Evolutionary conservation across 2,888 invertebrate genomes (phyloP).

Genomic region (Epirrhoe alternata): DNA sequence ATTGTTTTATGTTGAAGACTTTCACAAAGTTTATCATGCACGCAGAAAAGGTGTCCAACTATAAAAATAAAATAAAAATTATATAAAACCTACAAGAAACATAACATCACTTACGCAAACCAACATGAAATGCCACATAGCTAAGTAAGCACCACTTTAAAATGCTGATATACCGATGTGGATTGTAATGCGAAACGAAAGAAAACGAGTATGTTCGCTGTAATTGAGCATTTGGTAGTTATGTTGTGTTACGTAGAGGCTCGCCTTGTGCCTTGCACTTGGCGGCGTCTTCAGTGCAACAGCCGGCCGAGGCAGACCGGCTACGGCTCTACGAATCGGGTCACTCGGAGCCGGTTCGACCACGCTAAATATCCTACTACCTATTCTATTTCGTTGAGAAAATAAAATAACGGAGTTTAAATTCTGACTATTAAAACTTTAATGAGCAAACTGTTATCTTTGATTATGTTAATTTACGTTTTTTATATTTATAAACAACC

Average conservation of each 20-base stretch:
- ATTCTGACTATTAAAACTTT: slow-evolving; percentile 11
- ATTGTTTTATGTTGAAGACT: too few species aligned
- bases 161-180: slow-evolving; percentile 5
- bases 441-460: neutral
- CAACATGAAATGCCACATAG: neutral
- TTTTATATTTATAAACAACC: neutral
- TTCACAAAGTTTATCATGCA: too few species aligned
- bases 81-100: too few species aligned
- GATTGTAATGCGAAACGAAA: slow-evolving; percentile 31
- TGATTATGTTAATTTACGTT: slow-evolving; percentile 1
- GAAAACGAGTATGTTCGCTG: slow-evolving; percentile 35
- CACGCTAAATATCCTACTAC: slow-evolving; percentile 19
- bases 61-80: neutral
- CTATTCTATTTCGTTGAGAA: slow-evolving; percentile 24
- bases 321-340: slow-evolving; percentile 34
- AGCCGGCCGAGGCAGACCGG: slow-evolving; percentile 57
- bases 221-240: slow-evolving; percentile 52
- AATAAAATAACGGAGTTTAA: slow-evolving; percentile 29
- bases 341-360: slow-evolving; percentile 41
- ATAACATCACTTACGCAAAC: neutral
- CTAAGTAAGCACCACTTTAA: too few species aligned
- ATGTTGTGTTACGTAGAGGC: slow-evolving; percentile 66
- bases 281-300: slow-evolving; percentile 72
- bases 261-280: slow-evolving; percentile 53
- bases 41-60: neutral